Base-by-base conservation (phyloP, 2,797 vertebrate genomes). In the Echiichthys vipera region DNA sequence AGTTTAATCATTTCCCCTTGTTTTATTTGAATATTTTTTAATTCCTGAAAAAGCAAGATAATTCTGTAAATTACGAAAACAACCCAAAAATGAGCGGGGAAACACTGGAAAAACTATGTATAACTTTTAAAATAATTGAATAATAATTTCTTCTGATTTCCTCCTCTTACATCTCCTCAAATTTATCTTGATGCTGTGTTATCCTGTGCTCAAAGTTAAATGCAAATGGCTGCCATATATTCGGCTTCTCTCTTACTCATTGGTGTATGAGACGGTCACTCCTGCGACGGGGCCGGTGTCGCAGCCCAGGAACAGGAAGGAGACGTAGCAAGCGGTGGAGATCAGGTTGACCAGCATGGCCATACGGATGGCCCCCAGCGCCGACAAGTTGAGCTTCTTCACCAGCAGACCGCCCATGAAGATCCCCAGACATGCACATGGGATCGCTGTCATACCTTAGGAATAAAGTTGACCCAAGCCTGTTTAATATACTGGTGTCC, bases 261-360 rank as follows among this genome's bases (percentile, higher is more conserved):
- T 99, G 94, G 88, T 89, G 68, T 99, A 99, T 75, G 90, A 71
- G 85, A 97, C 93, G 1, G 97, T 99, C 78, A 99, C 96, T 24
- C 98, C 98, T 15, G 98, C 98, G 63, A 99, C 98, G 0, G 95
- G 96, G 22, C 97, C 97, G 0, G 97, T 99, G 91, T 99, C 96
- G 0, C 98, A 99, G 65, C 98, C 98, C 84, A 99, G 95, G 93
- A 99, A 99, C 56, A 99, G 96, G 94, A 99, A 98, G 51, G 97
- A 99, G 75, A 99, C 91, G 2, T 99, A 99, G 92, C 98, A 99
- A 65, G 96, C 96, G 0, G 97, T 99, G 92, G 98, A 99, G 67
- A 99, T 95, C 87, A 99, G 92, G 93, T 99, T 99, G 90, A 99
- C 98, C 58, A 99, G 77, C 97, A 99, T 99, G 84, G 98, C 97